A percentile compares a stretch with the other conserved stretches of the same genome.
Evolutionary conservation across 2,113 vertebrate species (phyloP).

Genomic region (Gymnorhina tibicen): DNA sequence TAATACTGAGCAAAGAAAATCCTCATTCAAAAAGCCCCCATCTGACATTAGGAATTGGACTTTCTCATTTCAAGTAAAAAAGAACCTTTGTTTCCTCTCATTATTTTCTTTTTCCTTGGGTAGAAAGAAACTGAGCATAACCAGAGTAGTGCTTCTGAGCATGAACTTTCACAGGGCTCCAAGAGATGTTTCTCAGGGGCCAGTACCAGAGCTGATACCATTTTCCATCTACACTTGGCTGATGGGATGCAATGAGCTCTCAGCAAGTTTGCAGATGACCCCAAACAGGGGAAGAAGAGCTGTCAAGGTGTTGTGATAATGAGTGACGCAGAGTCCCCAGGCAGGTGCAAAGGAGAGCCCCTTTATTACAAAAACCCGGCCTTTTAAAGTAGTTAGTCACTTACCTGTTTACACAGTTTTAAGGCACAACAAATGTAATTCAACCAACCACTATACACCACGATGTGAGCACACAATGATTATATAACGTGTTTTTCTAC

Average conservation of each 20-base stretch:
- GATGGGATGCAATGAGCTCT: neutral
- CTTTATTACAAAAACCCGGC: too few relatives aligned
- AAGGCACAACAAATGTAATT: too few relatives aligned
- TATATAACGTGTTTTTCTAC: too few relatives aligned
- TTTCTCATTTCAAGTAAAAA: neutral
- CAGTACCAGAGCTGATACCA: rapidly evolving
- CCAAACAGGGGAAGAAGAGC: neutral
- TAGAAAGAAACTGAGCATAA: neutral
- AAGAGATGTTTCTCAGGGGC: neutral
- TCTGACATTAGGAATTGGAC: neutral
- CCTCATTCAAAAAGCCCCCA: neutral
- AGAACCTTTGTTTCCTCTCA: neutral
- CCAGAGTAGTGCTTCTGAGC: neutral
- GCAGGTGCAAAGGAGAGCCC: too few relatives aligned
- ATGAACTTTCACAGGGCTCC: neutral
- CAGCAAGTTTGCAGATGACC: neutral
- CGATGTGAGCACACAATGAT: too few relatives aligned
- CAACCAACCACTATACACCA: too few relatives aligned
- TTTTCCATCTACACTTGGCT: neutral
- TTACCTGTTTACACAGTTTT: too few relatives aligned
- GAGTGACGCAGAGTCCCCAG: too few relatives aligned
- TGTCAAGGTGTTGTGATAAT: neutral
- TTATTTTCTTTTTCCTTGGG: neutral
- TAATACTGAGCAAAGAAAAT: neutral
- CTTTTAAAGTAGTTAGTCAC: too few relatives aligned